Evolutionary conservation across 30 jellyfish, hydroid and myxozoan species (phyloP), one percentile per base, ranked within the genome.

Genomic region (Clytia hemisphaerica): DNA sequence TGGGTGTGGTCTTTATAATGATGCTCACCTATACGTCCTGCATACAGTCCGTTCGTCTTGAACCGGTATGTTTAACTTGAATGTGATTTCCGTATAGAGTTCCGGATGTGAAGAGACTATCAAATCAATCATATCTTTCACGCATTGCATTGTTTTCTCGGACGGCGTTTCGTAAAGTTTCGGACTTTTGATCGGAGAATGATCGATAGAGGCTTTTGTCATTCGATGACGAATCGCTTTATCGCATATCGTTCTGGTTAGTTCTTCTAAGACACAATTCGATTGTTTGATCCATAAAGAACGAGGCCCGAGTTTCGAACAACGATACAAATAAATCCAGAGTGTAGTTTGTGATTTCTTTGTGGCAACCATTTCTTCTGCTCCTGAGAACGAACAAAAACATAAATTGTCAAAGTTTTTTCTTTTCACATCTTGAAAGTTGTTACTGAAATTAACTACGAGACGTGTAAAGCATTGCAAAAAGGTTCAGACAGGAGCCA

Each of bases 1-100:
- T n/a, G n/a, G n/a, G n/a, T n/a, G n/a, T n/a, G n/a, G n/a, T n/a
- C n/a, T n/a, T 21, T 0, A 21, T 19, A 12, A 62, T 0, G 6
- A n/a, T 9, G 30, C 71, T 12, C 44, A 65, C 78, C 78, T 37
- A 37, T 65, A 65, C 10, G 78, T 44, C 44, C 34, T 37, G 25
- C 78, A 65, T 2, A 48, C 78, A 31, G 78, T n/a, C 44, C 78
- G 15, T 44, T 65, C 61, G 65, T 65, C 78, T 10, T 37, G 71
- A 9, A 28, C n/a, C 4, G 14, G n/a, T 9, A 65, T 24, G 38
- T 65, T 37, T 44, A 65, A 18, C 29, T 65, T 65, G 25, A 48
- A 45, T 2, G 67, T 29, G 21, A 65, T 37, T 16, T 65, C 78
- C 22, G 28, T 33, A 65, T 65, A 65, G 9, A 65, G 40, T 10